A percentile compares a stretch with the other conserved stretches of the same genome.
phyloP scores from a whole-genome alignment of 2,113 vertebrate genomes.

The Heloderma charlesbogerti region DNA sequence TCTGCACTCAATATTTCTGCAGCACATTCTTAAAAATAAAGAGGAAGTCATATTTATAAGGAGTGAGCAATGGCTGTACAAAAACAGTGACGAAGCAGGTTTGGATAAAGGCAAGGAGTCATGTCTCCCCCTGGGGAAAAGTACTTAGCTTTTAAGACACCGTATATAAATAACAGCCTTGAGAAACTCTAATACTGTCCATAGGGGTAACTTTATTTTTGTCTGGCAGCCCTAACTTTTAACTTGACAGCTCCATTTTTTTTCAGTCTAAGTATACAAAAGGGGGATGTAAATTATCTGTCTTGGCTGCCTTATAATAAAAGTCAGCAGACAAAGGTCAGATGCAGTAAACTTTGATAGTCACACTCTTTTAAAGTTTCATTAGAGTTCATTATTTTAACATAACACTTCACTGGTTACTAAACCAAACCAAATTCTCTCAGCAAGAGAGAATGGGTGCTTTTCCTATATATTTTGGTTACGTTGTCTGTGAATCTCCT shows the following conservation, averaged over 20 bases:
- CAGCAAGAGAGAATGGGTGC: conserved; percentile 67
- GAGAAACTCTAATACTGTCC: conserved; percentile 47
- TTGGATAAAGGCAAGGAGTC: neutral
- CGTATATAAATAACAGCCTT: conserved; percentile 62
- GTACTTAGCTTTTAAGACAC: conserved; percentile 53
- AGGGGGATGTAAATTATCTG: conserved; percentile 64
- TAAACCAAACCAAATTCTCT: conserved; percentile 71
- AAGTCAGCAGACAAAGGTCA: conserved; percentile 72
- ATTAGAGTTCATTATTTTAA: conserved; percentile 72
- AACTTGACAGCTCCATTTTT: conserved; percentile 60
- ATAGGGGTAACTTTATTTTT: conserved; percentile 58
- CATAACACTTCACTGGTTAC: conserved; percentile 67
- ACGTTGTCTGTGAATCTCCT: conserved; percentile 57
- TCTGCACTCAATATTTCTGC: conserved; percentile 3
- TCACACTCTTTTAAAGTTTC: conserved; percentile 62
- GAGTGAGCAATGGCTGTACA: neutral
- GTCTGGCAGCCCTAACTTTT: conserved; percentile 60
- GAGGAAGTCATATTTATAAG: neutral
- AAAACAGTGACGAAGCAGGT: neutral
- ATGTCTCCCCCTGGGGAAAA: neutral
- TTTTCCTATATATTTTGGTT: conserved; percentile 70
- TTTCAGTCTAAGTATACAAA: conserved; percentile 64
- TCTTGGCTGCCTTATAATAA: conserved; percentile 64
- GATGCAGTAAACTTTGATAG: conserved; percentile 62
- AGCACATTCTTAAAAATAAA: neutral